A percentile compares a stretch with the other conserved stretches of the same genome.
phyloP scores from a whole-genome alignment of 2,113 vertebrate genomes.

The Corynorhinus townsendii region DNA sequence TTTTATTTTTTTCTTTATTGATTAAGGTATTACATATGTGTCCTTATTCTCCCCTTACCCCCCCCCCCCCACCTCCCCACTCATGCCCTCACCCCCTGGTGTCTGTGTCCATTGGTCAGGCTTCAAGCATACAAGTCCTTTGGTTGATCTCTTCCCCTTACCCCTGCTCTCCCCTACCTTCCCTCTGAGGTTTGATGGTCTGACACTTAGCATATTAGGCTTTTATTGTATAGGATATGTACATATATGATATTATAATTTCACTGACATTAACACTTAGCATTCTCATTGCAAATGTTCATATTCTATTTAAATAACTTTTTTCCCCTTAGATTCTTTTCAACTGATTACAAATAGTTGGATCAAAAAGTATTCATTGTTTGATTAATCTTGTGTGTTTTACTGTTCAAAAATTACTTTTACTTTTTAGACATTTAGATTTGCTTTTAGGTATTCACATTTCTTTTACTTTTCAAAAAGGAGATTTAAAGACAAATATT shows the following conservation, averaged over 20 bases:
- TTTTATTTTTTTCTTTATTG: too few relatives aligned
- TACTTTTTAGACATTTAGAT: background rate
- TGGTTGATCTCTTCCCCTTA: too few relatives aligned
- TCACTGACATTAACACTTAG: background rate
- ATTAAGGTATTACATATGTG: too few relatives aligned
- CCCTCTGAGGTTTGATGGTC: too few relatives aligned
- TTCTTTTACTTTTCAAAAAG: background rate
- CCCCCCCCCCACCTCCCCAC: too few relatives aligned
- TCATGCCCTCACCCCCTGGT: too few relatives aligned
- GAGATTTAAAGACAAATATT: background rate
- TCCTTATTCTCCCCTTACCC: too few relatives aligned
- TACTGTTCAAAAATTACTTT: background rate
- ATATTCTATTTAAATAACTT: background rate
- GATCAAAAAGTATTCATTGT: background rate
- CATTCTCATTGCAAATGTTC: background rate
- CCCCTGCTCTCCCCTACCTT: too few relatives aligned
- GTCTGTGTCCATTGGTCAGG: too few relatives aligned
- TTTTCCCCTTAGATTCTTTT: background rate
- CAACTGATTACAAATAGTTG: background rate
- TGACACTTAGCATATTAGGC: too few relatives aligned
- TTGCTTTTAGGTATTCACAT: background rate
- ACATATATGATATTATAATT: background rate
- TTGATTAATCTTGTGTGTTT: background rate
- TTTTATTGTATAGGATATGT: too few relatives aligned
- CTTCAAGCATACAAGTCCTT: too few relatives aligned